Evolutionary conservation across 2,888 invertebrate genomes (phyloP).

Genomic region (Andrena dorsata): DNA sequence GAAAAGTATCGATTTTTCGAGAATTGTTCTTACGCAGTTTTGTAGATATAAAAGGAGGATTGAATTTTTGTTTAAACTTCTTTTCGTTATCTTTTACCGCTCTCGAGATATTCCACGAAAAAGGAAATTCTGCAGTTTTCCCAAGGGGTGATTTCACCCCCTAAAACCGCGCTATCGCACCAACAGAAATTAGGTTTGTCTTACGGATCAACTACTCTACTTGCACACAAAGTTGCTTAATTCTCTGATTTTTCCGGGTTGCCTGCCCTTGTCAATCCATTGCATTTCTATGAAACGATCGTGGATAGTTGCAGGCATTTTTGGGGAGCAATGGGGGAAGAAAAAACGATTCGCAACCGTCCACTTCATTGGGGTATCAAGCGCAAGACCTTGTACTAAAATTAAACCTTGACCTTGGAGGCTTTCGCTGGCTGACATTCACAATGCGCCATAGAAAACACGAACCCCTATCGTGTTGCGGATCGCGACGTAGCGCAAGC

Average conservation of each 20-base stretch:
- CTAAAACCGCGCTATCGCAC: too few species aligned
- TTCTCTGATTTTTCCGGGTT: not conserved
- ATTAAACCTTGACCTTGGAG: slow-evolving; percentile 54
- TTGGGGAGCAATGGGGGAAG: not conserved
- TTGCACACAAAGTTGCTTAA: too few species aligned
- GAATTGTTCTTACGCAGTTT: too few species aligned
- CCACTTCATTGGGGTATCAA: slow-evolving; percentile 25
- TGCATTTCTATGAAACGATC: not conserved
- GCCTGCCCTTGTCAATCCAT: not conserved
- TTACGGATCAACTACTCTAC: too few species aligned
- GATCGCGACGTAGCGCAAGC: not conserved
- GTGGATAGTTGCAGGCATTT: not conserved
- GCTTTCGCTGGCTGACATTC: slow-evolving; percentile 28
- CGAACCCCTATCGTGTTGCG: slow-evolving; percentile 41
- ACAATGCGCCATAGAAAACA: slow-evolving; percentile 40
- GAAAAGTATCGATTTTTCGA: too few species aligned
- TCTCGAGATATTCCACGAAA: too few species aligned
- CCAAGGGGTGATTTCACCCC: too few species aligned
- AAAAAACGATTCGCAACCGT: not conserved
- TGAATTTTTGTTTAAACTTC: too few species aligned
- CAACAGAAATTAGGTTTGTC: too few species aligned
- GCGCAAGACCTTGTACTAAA: slow-evolving; percentile 32
- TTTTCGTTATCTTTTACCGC: too few species aligned
- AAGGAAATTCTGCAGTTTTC: too few species aligned
- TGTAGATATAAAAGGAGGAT: too few species aligned